Evolutionary conservation across 2,113 vertebrate species (phyloP).

Genomic region (Antechinus stuartii): DNA sequence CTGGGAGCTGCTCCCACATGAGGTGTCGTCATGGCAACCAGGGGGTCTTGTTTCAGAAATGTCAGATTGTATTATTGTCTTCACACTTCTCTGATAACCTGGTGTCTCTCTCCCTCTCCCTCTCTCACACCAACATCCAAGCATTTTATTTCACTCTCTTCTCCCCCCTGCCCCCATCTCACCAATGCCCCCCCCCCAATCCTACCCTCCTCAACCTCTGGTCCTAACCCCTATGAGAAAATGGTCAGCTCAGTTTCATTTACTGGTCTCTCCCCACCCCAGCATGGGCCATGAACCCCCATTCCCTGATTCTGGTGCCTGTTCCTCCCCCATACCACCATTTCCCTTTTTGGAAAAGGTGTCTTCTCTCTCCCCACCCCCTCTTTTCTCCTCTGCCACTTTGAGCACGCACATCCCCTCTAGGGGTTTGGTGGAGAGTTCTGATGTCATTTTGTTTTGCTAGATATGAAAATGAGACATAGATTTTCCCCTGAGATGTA

Average conservation of each 20-base stretch:
- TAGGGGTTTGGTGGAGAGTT: constrained; percentile 58
- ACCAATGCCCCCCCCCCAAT: constrained; percentile 22
- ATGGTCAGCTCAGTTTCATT: constrained; percentile 54
- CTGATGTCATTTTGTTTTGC: constrained; percentile 54
- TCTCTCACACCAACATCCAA: constrained; percentile 54
- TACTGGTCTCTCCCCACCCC: background rate
- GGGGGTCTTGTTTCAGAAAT: constrained; percentile 99
- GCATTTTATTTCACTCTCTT: constrained; percentile 44
- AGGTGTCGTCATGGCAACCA: constrained; percentile 97
- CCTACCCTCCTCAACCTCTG: constrained; percentile 31
- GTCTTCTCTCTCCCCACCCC: constrained; percentile 40
- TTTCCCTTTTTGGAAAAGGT: constrained; percentile 41
- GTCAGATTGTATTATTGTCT: constrained; percentile 99
- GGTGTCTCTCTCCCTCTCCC: constrained; percentile 83
- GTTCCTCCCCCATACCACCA: constrained; percentile 17
- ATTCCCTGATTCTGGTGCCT: background rate
- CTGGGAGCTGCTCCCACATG: constrained; percentile 92
- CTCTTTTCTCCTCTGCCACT: background rate
- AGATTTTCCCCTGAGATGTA: constrained; percentile 56
- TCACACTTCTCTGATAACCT: constrained; percentile 97
- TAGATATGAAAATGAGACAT: constrained; percentile 78
- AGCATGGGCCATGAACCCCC: background rate
- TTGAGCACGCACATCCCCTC: constrained; percentile 46
- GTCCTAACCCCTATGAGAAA: constrained; percentile 65
- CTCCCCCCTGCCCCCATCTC: constrained; percentile 15